Conservation (phyloP, 1,140 invertebrate species). For the Tachypleus tridentatus region DNA sequence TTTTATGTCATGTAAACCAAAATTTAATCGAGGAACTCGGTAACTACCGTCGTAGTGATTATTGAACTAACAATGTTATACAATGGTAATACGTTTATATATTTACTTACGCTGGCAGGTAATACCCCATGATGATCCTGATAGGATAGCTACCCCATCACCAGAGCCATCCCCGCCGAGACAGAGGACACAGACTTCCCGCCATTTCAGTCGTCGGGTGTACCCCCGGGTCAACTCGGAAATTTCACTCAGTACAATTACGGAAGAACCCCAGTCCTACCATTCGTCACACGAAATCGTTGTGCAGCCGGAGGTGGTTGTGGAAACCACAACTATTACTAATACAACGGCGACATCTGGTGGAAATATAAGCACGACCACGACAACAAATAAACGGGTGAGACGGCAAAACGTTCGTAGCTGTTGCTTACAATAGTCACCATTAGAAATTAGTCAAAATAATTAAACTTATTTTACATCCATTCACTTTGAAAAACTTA, state of each 20-base stretch:
- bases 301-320: slow-evolving; percentile 85
- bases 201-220: slow-evolving; percentile 23
- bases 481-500: neutral
- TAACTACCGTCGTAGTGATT: slow-evolving; percentile 12
- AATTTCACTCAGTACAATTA: slow-evolving; percentile 82
- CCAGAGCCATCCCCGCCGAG: slow-evolving; percentile 43
- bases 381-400: neutral
- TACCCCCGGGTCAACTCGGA: slow-evolving; percentile 40
- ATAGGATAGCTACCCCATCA: slow-evolving; percentile 73
- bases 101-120: slow-evolving; percentile 37
- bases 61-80: too few relatives aligned
- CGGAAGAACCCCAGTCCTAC: slow-evolving; percentile 75
- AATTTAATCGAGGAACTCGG: neutral
- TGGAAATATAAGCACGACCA: too few relatives aligned
- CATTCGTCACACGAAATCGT: slow-evolving; percentile 75
- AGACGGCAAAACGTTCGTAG: neutral
- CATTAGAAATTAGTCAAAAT: neutral
- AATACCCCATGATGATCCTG: slow-evolving; percentile 61
- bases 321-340: slow-evolving; percentile 70
- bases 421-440: neutral
- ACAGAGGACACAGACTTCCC: slow-evolving; percentile 30
- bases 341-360: slow-evolving; percentile 8
- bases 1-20: too few relatives aligned
- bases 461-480: neutral
- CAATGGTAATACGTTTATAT: too few relatives aligned